Evolutionary conservation across 2,888 invertebrate species (phyloP), one percentile per base, ranked within the genome.

Genomic region (Drosophila flavopinicola): DNA sequence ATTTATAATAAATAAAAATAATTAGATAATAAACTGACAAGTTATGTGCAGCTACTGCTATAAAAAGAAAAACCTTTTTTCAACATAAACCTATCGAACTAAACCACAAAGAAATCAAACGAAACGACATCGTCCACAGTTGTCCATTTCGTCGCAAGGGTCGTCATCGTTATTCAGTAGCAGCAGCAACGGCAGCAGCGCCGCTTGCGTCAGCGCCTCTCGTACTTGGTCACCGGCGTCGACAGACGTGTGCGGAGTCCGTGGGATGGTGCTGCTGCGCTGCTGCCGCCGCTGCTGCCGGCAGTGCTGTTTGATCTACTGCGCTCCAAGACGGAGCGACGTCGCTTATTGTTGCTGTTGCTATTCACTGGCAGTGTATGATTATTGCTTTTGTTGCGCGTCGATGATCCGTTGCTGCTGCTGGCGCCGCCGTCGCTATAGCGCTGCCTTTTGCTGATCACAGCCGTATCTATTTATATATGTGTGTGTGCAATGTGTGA

Each of bases 181-280:
- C 48, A 73, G 63, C 83, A 79, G 64, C 83, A 83, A 44, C 78
- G 61, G 54, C 74, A 67, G 48, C 70, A 66, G 32, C 64, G 76
- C 30, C 67, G 67, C 49, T 67, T 80, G 64, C 75, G 74, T 90
- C 86, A 90, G 88, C 90, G 90, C 66, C 88, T 87, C 58, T 90
- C 90, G 49, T 83, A 80, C 89, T 92, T 92, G 66, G 89, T 91
- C 48, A 92, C 69, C 15, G 92, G 91, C 72, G 92, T 78, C 30
- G 92, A 92, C 20, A 92, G 87, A 51, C 93, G 90, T 64, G 92
- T 92, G 52, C 92, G 90, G 53, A 90, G 65, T 23, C 87, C 84
- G 61, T 88, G 89, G 17, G 72, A 63, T 25, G 44, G 64, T 1
- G 70, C 51, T 11, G 73, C 52, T 60, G 64, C 33, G 56, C 35